phyloP scores from a whole-genome alignment of 2,797 vertebrate species.

The Pempheris klunzingeri region DNA sequence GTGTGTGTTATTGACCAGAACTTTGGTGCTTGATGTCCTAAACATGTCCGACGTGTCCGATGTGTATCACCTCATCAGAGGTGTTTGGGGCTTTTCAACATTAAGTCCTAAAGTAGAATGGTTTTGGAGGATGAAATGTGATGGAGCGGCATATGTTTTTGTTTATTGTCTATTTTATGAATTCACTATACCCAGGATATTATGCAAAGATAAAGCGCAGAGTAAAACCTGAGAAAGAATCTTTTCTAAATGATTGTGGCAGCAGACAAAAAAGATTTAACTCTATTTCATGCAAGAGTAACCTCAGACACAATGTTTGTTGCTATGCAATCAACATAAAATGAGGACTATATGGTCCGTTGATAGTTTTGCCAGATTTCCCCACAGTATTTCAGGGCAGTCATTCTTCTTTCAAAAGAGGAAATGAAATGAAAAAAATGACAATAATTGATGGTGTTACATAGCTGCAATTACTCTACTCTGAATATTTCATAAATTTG shows the following conservation, averaged over 20 bases:
- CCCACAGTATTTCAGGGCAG: not conserved
- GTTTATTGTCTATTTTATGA: not conserved
- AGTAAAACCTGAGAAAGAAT: not conserved
- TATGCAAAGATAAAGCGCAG: not conserved
- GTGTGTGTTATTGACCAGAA: not conserved
- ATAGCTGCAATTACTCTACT: not conserved
- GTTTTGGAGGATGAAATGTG: not conserved
- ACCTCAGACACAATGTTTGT: not conserved
- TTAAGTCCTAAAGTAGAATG: not conserved
- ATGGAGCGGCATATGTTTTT: not conserved
- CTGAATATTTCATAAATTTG: not conserved
- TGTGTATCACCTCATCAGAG: slow-evolving; percentile 16
- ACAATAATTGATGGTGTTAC: not conserved
- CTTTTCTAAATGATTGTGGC: not conserved
- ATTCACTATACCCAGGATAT: no score
- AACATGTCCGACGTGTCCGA: slow-evolving; percentile 24
- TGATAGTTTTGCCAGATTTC: slow-evolving; percentile 10
- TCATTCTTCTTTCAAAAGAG: not conserved
- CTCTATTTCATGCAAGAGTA: slow-evolving; percentile 4
- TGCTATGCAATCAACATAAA: not conserved
- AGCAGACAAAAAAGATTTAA: not conserved
- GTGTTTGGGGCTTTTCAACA: not conserved
- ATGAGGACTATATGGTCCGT: not conserved
- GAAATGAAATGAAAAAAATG: not conserved
- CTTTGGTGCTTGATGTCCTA: slow-evolving; percentile 7